Base-by-base conservation (phyloP, 1,140 invertebrate species). In the Leptinotarsa defecta region DNA sequence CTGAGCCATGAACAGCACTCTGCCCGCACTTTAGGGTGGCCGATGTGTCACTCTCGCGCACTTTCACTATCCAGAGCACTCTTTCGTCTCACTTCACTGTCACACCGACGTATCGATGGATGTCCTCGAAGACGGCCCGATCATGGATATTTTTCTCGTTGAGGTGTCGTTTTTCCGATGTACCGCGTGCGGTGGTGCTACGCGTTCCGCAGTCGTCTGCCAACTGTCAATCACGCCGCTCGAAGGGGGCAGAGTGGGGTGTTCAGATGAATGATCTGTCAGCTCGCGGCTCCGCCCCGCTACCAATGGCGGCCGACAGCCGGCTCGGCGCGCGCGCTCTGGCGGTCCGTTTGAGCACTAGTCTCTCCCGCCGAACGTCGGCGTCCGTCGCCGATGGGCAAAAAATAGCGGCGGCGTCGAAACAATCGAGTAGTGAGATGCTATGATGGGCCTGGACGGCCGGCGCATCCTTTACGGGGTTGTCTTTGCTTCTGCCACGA, bases 151-250 rank as follows among this genome's bases (percentile, higher is more conserved):
- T 69, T 74, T 77, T 69, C 72, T 74, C 76, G 76, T 79, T 79
- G 67, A 57, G 48, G 64, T 62, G 61, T 43, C 48, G 49, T 22
- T 72, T 71, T 65, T 74, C 75, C 71, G 76, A 65, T 64, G 74
- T 71, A 79, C 77, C 80, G 83, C 83, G 84, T 84, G 81, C 84
- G 83, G 84, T 85, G 88, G 86, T 88, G 88, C 87, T 89, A 88
- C 89, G 88, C 88, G 88, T 85, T 88, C 88, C 88, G 88, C 88
- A 89, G 89, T 89, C 88, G 88, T 89, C 89, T 89, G 88, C 89
- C 87, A 90, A 90, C 89, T 90, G 89, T 90, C 89, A 90, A 90
- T 90, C 89, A 89, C 87, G 85, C 86, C 85, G 76, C 85, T 85
- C 78, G 85, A 83, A 83, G 83, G 82, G 84, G 81, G 81, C 80